Conservation (phyloP, 2,888 invertebrate genomes). For the Torymus texanus region DNA sequence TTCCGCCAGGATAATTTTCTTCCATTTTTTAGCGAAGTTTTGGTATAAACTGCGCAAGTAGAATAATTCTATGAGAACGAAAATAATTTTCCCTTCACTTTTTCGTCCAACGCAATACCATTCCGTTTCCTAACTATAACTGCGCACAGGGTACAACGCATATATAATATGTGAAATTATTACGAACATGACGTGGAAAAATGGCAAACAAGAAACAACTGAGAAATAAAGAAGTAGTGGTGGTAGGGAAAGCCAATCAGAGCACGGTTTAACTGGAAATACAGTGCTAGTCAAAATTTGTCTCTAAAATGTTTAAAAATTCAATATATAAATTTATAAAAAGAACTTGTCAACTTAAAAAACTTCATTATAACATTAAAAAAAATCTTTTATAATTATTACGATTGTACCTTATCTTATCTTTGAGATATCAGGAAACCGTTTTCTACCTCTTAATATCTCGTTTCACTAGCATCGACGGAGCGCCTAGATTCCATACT, state of each 20-base stretch:
- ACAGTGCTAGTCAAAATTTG: constrained; percentile 5
- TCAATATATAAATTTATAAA: not conserved
- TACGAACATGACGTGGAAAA: constrained; percentile 34
- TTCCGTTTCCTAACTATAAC: not conserved
- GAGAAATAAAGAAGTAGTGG: not conserved
- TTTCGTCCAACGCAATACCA: too few relatives aligned
- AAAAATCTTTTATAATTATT: not conserved
- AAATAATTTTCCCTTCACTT: too few relatives aligned
- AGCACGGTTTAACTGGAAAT: not conserved
- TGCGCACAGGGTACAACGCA: constrained; percentile 14
- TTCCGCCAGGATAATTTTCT: not conserved
- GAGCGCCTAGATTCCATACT: constrained; percentile 4
- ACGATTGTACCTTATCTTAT: not conserved
- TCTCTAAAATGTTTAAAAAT: constrained; percentile 10
- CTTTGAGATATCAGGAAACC: not conserved
- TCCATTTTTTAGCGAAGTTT: constrained; percentile 17
- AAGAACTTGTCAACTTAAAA: not conserved
- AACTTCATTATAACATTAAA: not conserved
- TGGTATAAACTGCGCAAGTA: too few relatives aligned
- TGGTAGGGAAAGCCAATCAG: constrained; percentile 1
- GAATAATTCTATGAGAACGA: too few relatives aligned
- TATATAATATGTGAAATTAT: not conserved
- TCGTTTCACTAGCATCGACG: constrained; percentile 6
- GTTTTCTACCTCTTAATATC: not conserved
- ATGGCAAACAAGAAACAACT: not conserved